Evolutionary conservation across 2,888 invertebrate species (phyloP).

Genomic region (Phengaris alcon): DNA sequence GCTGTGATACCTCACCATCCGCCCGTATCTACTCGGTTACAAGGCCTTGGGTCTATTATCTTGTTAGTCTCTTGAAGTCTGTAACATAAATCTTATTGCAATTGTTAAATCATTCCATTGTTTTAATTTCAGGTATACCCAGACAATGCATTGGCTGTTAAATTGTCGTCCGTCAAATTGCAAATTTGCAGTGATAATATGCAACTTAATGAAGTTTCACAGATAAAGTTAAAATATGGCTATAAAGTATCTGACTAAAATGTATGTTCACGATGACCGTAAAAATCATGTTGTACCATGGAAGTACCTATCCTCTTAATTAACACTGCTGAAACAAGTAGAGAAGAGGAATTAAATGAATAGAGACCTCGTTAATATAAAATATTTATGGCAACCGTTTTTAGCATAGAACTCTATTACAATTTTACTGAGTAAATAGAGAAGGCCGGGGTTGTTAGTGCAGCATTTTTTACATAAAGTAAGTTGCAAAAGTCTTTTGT

Average conservation of each 20-base stretch:
- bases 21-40: conserved; percentile 10
- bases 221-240: neutral
- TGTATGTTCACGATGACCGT: neutral
- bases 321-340: neutral
- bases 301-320: neutral
- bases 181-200: neutral
- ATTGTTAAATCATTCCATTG: conserved; percentile 19
- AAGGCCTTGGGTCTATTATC: conserved; percentile 16
- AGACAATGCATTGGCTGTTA: conserved; percentile 1
- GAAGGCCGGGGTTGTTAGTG: conserved; percentile 15
- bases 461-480: conserved; percentile 18
- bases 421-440: conserved; percentile 14
- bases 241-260: neutral
- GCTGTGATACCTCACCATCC: neutral
- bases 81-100: conserved; percentile 25
- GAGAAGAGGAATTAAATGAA: conserved; percentile 1
- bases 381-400: conserved; percentile 12
- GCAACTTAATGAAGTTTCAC: neutral
- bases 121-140: neutral
- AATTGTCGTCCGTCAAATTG: neutral
- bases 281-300: neutral
- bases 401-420: neutral
- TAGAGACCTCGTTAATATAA: conserved; percentile 1
- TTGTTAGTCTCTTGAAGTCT: conserved; percentile 21
- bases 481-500: conserved; percentile 17